These are phyloP conservation scores for Cryptotermes secundus DNA, from an alignment of 1,140 invertebrate species.

Conservation along the genomic window DNA sequence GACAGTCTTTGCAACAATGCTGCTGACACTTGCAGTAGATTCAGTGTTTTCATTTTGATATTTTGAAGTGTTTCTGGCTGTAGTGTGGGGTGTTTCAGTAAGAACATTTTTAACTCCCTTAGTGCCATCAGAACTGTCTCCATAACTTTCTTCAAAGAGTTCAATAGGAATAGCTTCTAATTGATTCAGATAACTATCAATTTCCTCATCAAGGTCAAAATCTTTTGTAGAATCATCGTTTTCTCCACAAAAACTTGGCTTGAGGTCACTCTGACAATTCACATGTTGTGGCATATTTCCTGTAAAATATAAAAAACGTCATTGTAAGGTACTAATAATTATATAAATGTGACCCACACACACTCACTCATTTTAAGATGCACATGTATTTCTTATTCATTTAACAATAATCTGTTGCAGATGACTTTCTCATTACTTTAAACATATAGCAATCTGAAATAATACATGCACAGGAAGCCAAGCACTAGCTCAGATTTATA, in stretches of 20 bases:
- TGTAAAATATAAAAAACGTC: neutral
- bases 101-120: neutral
- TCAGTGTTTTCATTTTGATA: neutral
- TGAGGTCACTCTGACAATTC: neutral
- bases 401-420: too few relatives aligned
- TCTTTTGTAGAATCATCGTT: neutral
- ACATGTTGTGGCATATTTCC: neutral
- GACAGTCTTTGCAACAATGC: neutral
- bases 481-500: too few relatives aligned
- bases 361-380: neutral
- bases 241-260: neutral
- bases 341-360: neutral
- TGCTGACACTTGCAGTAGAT: neutral
- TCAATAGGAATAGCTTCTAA: neutral
- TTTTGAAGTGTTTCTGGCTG: neutral
- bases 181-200: neutral
- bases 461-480: too few relatives aligned
- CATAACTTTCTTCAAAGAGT: neutral
- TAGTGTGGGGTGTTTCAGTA: too few relatives aligned
- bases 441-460: too few relatives aligned
- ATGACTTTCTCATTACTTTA: too few relatives aligned
- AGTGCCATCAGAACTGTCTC: neutral
- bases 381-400: too few relatives aligned
- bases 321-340: neutral
- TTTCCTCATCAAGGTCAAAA: neutral